These are phyloP conservation scores for Drosophila helvetica DNA, from an alignment of 2,888 invertebrate genomes.

Conservation along the genomic window DNA sequence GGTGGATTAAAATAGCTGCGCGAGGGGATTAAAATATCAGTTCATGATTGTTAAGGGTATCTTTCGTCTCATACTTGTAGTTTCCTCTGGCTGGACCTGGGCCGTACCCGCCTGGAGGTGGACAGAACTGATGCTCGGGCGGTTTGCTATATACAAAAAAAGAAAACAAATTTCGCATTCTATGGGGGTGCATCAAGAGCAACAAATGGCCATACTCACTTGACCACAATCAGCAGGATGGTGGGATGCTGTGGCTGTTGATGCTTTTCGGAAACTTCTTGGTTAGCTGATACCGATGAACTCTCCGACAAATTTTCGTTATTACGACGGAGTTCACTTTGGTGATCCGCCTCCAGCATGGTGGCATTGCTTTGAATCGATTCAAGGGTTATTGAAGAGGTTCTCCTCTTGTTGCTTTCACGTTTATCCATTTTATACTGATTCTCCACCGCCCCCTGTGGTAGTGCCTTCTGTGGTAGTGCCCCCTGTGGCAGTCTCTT, in stretches of 20 bases:
- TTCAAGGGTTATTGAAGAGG: neutral
- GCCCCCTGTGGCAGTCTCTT: neutral
- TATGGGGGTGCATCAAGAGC: too few species aligned
- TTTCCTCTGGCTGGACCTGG: neutral
- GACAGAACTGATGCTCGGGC: neutral
- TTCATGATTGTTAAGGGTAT: neutral
- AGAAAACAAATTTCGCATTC: neutral
- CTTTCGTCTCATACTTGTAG: conserved; percentile 3
- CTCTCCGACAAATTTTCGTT: neutral
- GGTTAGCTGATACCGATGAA: neutral
- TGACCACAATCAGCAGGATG: conserved; percentile 41
- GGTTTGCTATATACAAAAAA: conserved; percentile 20
- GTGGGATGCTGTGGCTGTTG: conserved; percentile 27
- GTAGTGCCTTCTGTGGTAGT: neutral
- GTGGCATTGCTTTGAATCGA: neutral
- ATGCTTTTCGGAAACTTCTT: neutral
- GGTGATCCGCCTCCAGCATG: neutral
- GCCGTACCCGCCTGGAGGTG: neutral
- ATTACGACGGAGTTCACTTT: neutral
- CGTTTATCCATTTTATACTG: neutral
- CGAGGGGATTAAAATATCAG: neutral
- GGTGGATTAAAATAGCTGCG: conserved; percentile 14
- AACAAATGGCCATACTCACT: conserved; percentile 11
- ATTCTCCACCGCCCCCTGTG: neutral
- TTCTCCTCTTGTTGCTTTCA: neutral